Evolutionary conservation across 2,113 vertebrate species (phyloP).

Genomic region (Melanostigma gelatinosum): DNA sequence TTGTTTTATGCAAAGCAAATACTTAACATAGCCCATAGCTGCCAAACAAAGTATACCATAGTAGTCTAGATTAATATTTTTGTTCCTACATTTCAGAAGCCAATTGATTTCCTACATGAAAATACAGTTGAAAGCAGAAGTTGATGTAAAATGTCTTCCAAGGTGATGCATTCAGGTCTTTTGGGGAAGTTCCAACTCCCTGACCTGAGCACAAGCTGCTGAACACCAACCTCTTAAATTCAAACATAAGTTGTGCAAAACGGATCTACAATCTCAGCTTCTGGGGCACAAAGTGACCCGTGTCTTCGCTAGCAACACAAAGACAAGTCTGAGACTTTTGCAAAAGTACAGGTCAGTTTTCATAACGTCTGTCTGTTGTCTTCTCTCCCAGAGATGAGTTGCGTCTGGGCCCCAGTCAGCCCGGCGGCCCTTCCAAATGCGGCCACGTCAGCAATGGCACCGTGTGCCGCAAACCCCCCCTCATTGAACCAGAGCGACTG

Average conservation of each 20-base stretch:
- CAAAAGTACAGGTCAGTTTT: not conserved
- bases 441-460: conserved; percentile 75
- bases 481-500: conserved; percentile 89
- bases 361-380: not conserved
- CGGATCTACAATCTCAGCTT: not conserved
- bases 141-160: not conserved
- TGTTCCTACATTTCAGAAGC: not conserved
- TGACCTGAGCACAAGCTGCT: not conserved
- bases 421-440: conserved; percentile 62
- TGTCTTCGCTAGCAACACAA: not conserved
- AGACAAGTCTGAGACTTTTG: not conserved
- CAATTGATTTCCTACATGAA: not conserved
- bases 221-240: not conserved
- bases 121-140: not conserved
- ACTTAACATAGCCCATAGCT: not conserved
- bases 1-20: not conserved
- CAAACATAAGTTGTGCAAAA: not conserved
- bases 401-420: conserved; percentile 71
- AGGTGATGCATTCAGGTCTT: not conserved
- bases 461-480: conserved; percentile 68
- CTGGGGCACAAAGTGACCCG: not conserved
- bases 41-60: not conserved
- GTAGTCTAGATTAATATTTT: not conserved
- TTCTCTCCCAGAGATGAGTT: conserved; percentile 79
- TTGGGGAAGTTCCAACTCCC: not conserved